Conservation (phyloP, 2,797 vertebrate genomes). For the Spheniscus humboldti region DNA sequence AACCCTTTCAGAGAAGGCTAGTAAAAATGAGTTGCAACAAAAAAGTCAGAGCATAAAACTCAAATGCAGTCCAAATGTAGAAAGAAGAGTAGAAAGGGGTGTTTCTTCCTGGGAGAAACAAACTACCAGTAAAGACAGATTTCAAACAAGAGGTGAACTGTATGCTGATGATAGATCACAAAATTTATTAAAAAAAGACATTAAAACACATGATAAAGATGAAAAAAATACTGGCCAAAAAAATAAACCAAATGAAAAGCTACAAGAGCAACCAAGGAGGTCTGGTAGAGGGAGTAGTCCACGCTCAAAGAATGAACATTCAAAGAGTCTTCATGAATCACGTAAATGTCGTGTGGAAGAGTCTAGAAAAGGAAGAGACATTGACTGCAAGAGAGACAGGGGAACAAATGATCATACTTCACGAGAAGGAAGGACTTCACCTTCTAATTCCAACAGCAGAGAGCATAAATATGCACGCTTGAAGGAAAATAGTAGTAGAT, state of each 20-base stretch:
- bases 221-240: slow-evolving; percentile 67
- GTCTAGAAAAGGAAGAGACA: slow-evolving; percentile 59
- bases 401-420: slow-evolving; percentile 45
- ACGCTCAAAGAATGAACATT: slow-evolving; percentile 55
- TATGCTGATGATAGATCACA: slow-evolving; percentile 66
- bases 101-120: slow-evolving; percentile 66
- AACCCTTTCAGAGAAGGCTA: slow-evolving; percentile 51
- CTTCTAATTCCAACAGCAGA: slow-evolving; percentile 62
- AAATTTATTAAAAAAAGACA: slow-evolving; percentile 60
- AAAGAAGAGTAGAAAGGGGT: slow-evolving; percentile 55
- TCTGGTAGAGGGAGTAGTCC: slow-evolving; percentile 67
- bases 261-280: slow-evolving; percentile 66
- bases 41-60: slow-evolving; percentile 60
- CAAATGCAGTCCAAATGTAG: slow-evolving; percentile 47
- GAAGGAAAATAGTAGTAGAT: slow-evolving; percentile 50
- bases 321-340: slow-evolving; percentile 56
- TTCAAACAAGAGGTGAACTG: slow-evolving; percentile 60
- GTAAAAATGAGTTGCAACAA: slow-evolving; percentile 62
- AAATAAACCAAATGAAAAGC: slow-evolving; percentile 58
- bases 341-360: slow-evolving; percentile 61
- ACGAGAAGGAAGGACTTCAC: slow-evolving; percentile 59
- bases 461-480: slow-evolving; percentile 59
- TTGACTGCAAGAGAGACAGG: slow-evolving; percentile 61
- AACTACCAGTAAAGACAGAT: slow-evolving; percentile 56
- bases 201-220: slow-evolving; percentile 67